A percentile compares a stretch with the other conserved stretches of the same genome.
Evolutionary conservation across 2,113 vertebrate species (phyloP).

Genomic region (Sminthopsis crassicaudata): DNA sequence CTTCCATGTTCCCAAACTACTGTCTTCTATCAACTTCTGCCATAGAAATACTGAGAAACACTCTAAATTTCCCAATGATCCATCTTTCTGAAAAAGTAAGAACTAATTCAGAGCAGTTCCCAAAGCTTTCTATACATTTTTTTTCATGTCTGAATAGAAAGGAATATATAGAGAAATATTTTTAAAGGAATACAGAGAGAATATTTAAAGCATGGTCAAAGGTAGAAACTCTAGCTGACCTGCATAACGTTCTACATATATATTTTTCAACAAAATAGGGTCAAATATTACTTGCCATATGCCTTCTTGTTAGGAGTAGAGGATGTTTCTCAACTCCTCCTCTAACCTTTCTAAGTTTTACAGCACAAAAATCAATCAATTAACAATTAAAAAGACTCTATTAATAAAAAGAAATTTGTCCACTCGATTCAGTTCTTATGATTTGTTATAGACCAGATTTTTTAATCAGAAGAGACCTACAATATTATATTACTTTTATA

Average conservation of each 20-base stretch:
- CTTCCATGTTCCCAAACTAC: background rate
- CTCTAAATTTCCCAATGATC: background rate
- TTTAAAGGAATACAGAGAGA: background rate
- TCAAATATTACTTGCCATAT: background rate
- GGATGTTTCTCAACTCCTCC: background rate
- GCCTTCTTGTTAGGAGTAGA: background rate
- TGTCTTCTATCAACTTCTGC: background rate
- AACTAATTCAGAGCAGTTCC: background rate
- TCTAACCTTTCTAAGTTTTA: background rate
- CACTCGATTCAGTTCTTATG: background rate
- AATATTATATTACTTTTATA: background rate
- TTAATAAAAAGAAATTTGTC: background rate
- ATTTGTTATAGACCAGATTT: background rate
- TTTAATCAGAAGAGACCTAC: background rate
- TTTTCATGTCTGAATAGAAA: background rate
- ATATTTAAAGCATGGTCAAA: background rate
- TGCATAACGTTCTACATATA: background rate
- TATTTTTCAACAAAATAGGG: background rate
- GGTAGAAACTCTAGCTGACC: background rate
- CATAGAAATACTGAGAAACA: background rate
- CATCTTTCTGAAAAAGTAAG: background rate
- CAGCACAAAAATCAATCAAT: background rate
- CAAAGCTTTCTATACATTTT: background rate
- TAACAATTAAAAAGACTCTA: background rate
- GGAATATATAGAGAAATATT: too few relatives aligned